Evolutionary conservation across 2,113 vertebrate genomes (phyloP), one percentile per base, ranked within the genome.

Genomic region (Platycercus adscitus): DNA sequence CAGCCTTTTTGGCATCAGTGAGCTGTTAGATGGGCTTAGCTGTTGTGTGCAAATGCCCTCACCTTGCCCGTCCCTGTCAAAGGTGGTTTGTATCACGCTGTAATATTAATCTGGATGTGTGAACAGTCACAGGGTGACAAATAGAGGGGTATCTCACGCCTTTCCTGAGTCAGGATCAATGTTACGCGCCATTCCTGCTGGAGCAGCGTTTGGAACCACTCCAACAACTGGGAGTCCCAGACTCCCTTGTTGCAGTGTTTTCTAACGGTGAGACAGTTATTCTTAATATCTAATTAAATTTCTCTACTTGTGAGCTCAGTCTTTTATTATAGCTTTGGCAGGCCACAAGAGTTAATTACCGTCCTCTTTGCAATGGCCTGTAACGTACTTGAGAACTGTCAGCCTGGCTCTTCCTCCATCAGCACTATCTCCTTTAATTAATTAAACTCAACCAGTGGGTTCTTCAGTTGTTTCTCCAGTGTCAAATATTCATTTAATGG

Each of bases 291-390:
- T 95, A 97, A 96, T 96, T 96, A 97, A 91, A 95, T 94, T 91
- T 93, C 88, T 81, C 56, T 95, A 86, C 89, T 95, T 91, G 53
- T 61, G 87, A 91, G 84, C 78, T 60, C 63, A 53, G 81, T 85
- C 80, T 71, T 84, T 94, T 83, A 89, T 92, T 91, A 69, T 65
- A 95, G 81, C 66, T 89, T 89, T 75, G 78, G 44, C 85, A 95
- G 96, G 96, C 92, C 91, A 95, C 87, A 94, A 81, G 86, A 97
- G 93, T 96, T 96, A 96, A 96, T 96, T 97, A 94, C 95, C 89
- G 87, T 93, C 75, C 70, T 94, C 93, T 82, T 94, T 92, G 89
- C 92, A 89, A 84, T 94, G 84, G 75, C 89, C 89, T 95, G 78
- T 95, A 89, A 89, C 83, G 16, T 84, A 44, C 75, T 96, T 89